Percentiles rank a stretch among this genome's conserved stretches.
Conservation (phyloP, 2,888 invertebrate genomes). For the Rhyacophila evoluta region DNA sequence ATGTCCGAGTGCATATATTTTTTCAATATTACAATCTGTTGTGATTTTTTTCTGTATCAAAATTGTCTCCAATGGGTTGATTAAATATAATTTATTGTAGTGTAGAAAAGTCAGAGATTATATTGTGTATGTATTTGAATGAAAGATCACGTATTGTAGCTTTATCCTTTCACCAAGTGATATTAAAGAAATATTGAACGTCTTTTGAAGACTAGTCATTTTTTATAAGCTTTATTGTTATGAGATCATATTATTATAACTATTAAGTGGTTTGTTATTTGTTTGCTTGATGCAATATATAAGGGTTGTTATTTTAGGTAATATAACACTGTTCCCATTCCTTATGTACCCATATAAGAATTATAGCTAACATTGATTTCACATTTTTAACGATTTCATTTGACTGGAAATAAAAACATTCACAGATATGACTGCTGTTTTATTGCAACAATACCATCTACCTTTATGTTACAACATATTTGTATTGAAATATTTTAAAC, state of each 20-base stretch:
- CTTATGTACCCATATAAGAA: not conserved
- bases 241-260: not conserved
- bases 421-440: not conserved
- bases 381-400: not conserved
- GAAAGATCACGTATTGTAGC: not conserved
- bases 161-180: conserved; percentile 19
- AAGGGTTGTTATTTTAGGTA: not conserved
- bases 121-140: not conserved
- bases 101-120: not conserved
- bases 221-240: not conserved
- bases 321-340: not conserved
- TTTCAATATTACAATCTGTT: no score
- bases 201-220: not conserved
- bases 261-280: not conserved
- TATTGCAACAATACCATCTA: not conserved
- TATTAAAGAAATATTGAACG: not conserved
- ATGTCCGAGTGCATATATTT: no score
- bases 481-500: no score
- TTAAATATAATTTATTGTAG: not conserved
- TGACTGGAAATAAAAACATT: not conserved
- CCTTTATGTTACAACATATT: no score
- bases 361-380: not conserved
- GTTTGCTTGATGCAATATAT: not conserved
- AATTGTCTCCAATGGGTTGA: no score
- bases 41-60: no score